Evolutionary conservation across 2,113 vertebrate genomes (phyloP), one percentile per base, ranked within the genome.

Genomic region (Odontesthes bonariensis): DNA sequence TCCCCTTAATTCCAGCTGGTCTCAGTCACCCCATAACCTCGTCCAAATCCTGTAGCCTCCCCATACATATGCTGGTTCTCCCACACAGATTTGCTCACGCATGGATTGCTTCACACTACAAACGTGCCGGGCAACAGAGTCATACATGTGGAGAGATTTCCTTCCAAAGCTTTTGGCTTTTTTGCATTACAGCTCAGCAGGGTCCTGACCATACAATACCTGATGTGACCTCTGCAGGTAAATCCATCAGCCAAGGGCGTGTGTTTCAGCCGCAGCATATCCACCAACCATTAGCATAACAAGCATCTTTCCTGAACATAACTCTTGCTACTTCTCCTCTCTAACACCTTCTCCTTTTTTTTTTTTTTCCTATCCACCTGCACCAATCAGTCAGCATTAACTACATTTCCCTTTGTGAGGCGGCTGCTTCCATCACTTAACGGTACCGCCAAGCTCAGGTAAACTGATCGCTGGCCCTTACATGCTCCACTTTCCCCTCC

Each of bases 361-460:
- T 67, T 63, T 51, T 74, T 75, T 67, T 69, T 71, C 68, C 17
- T 32, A 54, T 65, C 79, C 74, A 85, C 76, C 81, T 77, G 76
- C 86, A 65, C 63, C 73, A 22, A 93, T 92, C 84, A 81, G 86
- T 92, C 88, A 91, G 82, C 58, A 68, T 84, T 91, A 92, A 92
- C 87, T 81, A 89, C 79, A 80, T 91, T 91, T 91, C 82, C 88
- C 81, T 86, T 84, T 79, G 83, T 87, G 76, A 82, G 62, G 69
- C 46, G 42, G 82, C 73, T 77, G 82, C 82, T 71, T 89, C 88
- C 81, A 88, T 91, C 89, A 90, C 80, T 71, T 51, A 57, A 52
- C 14, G 13, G 65, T 72, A 59, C 79, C 57, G 64, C 79, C 75
- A 11, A 70, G 69, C 86, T 86, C 81, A 92, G 88, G 88, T 91